These are phyloP conservation scores for Camelus bactrianus DNA, from an alignment of 2,113 vertebrate genomes.

Conservation along the genomic window DNA sequence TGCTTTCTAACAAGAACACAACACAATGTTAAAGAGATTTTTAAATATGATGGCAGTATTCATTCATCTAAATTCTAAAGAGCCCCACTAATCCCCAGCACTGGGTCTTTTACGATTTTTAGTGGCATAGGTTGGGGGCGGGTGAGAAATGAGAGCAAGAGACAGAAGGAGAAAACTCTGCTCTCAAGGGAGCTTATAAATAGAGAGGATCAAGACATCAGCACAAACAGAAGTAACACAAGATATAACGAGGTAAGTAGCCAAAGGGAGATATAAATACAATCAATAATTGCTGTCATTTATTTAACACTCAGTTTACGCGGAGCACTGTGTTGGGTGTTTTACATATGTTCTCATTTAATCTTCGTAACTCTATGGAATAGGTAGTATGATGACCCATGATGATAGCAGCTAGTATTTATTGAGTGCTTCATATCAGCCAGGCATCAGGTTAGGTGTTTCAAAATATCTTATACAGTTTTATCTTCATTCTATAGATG, in stretches of 20 bases:
- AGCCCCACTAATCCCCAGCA: neutral
- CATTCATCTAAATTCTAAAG: slow-evolving; percentile 22
- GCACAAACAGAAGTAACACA: slow-evolving; percentile 48
- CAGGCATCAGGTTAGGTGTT: neutral
- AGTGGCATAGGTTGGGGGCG: neutral
- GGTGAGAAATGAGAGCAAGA: neutral
- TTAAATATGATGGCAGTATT: neutral
- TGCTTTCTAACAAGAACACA: neutral
- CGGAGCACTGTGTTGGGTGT: neutral
- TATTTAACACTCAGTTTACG: slow-evolving; percentile 44
- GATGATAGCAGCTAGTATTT: neutral
- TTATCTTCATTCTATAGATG: neutral
- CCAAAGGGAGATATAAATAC: neutral
- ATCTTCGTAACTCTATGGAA: neutral
- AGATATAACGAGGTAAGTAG: slow-evolving; percentile 40
- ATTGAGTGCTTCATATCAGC: slow-evolving; percentile 19
- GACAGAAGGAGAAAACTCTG: neutral
- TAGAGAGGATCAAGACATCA: neutral
- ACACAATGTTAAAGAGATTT: neutral
- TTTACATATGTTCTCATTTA: slow-evolving; percentile 28
- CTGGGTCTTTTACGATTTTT: neutral
- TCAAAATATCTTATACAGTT: neutral
- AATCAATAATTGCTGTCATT: slow-evolving; percentile 3
- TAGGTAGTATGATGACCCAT: slow-evolving; percentile 30
- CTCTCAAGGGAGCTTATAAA: neutral